These are phyloP conservation scores for Ahaetulla prasina DNA, from an alignment of 2,113 vertebrate species.

Conservation along the genomic window DNA sequence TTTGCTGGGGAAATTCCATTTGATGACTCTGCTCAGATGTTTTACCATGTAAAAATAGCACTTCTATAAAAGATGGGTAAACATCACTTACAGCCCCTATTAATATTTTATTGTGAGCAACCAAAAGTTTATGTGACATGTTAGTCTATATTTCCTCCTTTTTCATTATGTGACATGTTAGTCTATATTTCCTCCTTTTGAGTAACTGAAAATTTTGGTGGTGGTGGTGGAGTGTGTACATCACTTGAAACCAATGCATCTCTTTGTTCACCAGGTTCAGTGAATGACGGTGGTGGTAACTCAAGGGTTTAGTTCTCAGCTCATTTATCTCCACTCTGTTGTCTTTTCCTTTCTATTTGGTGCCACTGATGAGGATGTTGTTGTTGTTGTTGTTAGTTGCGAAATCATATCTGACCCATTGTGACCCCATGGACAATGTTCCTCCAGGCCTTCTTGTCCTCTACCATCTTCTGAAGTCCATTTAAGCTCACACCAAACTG, in stretches of 20 bases:
- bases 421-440: too few relatives aligned
- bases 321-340: neutral
- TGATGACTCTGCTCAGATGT: neutral
- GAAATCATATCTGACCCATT: too few relatives aligned
- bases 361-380: neutral
- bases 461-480: too few relatives aligned
- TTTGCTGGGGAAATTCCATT: neutral
- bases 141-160: neutral
- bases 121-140: neutral
- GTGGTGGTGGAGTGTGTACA: neutral
- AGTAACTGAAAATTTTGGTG: neutral
- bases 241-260: neutral
- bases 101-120: neutral
- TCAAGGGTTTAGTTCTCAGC: neutral
- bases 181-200: neutral
- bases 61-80: neutral
- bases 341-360: neutral
- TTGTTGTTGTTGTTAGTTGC: too few relatives aligned
- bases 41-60: neutral
- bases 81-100: neutral
- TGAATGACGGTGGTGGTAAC: neutral
- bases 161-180: neutral
- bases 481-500: too few relatives aligned
- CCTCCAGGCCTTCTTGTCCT: too few relatives aligned
- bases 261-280: neutral